Evolutionary conservation across 37 sponge, comb jelly and placozoan genomes (phyloP), one percentile per base, ranked within the genome.

Genomic region (Agelas oroides): DNA sequence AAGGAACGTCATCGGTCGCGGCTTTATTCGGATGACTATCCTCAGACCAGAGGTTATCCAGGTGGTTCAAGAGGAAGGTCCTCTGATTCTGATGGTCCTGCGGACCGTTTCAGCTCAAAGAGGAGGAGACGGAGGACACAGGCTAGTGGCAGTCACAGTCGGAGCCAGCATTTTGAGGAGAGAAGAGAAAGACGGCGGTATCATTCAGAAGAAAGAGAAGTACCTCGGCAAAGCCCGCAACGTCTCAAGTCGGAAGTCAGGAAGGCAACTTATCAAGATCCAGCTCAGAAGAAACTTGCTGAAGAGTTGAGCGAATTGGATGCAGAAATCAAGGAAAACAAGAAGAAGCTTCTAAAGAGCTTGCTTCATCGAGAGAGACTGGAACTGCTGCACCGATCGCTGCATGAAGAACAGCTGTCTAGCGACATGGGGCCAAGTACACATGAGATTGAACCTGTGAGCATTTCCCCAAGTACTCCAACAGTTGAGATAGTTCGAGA

Each of bases 361-460:
- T 33, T 65, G 74, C 67, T 89, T 0, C 53, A 35, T 27, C 39
- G 73, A 32, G 90, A 89, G 62, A 71, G 86, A 67, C 52, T 86
- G 5, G 79, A 70, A 37, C 59, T 86, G 32, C 71, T 86, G 1
- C 86, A 70, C 30, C 57, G 35, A 37, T 32, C 25, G n/a, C 55
- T 71, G 32, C 79, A 86, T 30, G 33, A 3, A 2, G 46, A 46
- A 8, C 46, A 46, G 46, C 46, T 46, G 3, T 8, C 3, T 8
- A 46, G 46, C 6, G 46, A 46, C 3, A 46, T 3, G 8, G 46
- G 46, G 3, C 46, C 3, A 8, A 46, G 46, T 46, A 8, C 46
- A 46, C 46, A 46, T 12, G 46, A 46, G 8, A 46, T 46, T 12
- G 46, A 46, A 46, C 3, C 46, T 12, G 46, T 8, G 46, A 46